Percentiles rank a stretch among this genome's conserved stretches.
phyloP scores from a whole-genome alignment of 64 coral and sea anemone genomes.

The Porites australiensis region DNA sequence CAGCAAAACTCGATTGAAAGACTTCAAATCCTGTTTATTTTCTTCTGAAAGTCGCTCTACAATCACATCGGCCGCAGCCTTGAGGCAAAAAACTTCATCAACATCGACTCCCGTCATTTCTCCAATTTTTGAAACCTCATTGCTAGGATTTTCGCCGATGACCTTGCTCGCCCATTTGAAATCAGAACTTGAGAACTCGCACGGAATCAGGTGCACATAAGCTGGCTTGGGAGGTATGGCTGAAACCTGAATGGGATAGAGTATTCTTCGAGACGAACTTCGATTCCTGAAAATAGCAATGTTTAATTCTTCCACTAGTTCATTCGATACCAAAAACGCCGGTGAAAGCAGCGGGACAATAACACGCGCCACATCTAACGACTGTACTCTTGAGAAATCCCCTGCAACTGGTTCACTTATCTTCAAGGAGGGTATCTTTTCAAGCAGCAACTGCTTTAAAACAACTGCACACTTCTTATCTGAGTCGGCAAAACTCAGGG shows the following conservation, averaged over 20 bases:
- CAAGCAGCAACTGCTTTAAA: slow-evolving; percentile 74
- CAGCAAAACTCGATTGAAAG: slow-evolving; percentile 61
- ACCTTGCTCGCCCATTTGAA: slow-evolving; percentile 43
- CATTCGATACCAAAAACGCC: slow-evolving; percentile 59
- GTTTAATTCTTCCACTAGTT: slow-evolving; percentile 87
- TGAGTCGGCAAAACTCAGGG: slow-evolving; percentile 68
- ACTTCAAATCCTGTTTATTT: background rate
- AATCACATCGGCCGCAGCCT: slow-evolving; percentile 50
- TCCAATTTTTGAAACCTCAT: background rate
- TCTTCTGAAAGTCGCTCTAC: slow-evolving; percentile 14
- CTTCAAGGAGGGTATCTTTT: slow-evolving; percentile 43
- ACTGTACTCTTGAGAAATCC: slow-evolving; percentile 55
- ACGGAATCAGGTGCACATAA: slow-evolving; percentile 77
- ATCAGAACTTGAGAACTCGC: slow-evolving; percentile 67
- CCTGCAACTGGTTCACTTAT: slow-evolving; percentile 47
- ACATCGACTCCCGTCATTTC: slow-evolving; percentile 2
- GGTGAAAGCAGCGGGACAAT: slow-evolving; percentile 71
- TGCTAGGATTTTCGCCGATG: background rate
- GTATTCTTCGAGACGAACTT: slow-evolving; percentile 31
- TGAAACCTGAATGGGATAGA: slow-evolving; percentile 61
- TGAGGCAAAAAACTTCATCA: slow-evolving; percentile 41
- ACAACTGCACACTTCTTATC: slow-evolving; percentile 48
- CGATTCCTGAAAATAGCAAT: slow-evolving; percentile 84
- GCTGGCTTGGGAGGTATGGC: slow-evolving; percentile 57
- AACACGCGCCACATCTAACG: slow-evolving; percentile 67